Evolutionary conservation across 2,113 vertebrate genomes (phyloP).

Genomic region (Pseudopipra pipra): DNA sequence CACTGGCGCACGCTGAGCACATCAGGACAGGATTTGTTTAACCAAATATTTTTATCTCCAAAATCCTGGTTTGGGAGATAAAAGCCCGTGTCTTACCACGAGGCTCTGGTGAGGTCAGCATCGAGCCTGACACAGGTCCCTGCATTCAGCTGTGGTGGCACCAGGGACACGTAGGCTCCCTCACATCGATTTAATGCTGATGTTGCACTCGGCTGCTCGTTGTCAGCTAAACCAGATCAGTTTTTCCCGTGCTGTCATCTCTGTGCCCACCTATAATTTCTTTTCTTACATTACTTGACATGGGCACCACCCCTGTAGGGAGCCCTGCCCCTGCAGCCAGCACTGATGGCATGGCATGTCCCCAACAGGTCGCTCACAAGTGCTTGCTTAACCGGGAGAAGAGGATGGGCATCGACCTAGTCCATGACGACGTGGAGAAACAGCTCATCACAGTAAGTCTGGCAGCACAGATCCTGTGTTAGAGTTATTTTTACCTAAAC

Average conservation of each 20-base stretch:
- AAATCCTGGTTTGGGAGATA: neutral
- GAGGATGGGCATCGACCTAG: slow-evolving; percentile 91
- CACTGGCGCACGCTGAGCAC: neutral
- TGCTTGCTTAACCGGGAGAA: slow-evolving; percentile 93
- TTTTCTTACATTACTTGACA: neutral
- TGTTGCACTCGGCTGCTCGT: accelerated
- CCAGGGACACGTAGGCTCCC: neutral
- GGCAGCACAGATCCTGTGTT: neutral
- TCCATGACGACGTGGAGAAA: slow-evolving; percentile 87
- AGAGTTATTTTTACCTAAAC: neutral
- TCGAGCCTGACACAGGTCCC: neutral
- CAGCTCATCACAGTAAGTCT: slow-evolving; percentile 82
- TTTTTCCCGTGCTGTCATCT: neutral
- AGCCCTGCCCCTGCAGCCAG: neutral
- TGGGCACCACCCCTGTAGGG: no score
- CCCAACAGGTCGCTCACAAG: slow-evolving; percentile 86
- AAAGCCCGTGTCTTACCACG: accelerated
- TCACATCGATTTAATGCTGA: neutral
- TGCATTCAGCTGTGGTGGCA: neutral
- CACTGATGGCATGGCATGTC: neutral
- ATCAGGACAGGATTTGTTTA: neutral
- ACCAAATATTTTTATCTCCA: neutral
- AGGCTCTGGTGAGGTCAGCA: neutral
- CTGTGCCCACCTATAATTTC: neutral
- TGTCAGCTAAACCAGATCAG: neutral